A percentile compares a stretch with the other conserved stretches of the same genome.
These are phyloP conservation scores for Pangasius djambal DNA, from an alignment of 2,797 vertebrate species.

Conservation along the genomic window DNA sequence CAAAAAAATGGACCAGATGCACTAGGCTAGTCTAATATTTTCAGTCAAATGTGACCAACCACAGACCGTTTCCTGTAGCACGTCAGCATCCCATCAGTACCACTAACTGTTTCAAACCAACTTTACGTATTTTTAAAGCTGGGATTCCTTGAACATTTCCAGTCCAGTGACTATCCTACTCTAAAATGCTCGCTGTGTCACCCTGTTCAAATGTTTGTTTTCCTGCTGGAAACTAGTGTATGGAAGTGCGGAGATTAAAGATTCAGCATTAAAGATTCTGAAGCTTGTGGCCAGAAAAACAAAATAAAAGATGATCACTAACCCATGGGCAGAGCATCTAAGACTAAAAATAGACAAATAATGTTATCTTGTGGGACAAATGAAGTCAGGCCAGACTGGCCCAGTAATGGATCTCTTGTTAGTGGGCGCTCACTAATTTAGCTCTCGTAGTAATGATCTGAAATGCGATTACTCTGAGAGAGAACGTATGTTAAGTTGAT, in stretches of 20 bases:
- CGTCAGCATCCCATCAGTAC: background rate
- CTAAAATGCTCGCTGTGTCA: background rate
- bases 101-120: background rate
- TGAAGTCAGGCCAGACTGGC: background rate
- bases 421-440: background rate
- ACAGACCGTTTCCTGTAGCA: background rate
- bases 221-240: background rate
- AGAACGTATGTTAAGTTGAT: background rate
- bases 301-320: background rate
- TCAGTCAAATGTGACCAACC: background rate
- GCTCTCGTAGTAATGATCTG: background rate
- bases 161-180: background rate
- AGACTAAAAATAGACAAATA: background rate
- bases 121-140: background rate
- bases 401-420: background rate
- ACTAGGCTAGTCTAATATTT: background rate
- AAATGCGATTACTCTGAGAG: background rate
- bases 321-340: background rate
- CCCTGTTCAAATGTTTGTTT: background rate
- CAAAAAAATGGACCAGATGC: background rate
- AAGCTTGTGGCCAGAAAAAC: slow-evolving; percentile 8
- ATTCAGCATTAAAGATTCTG: background rate
- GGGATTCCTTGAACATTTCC: background rate
- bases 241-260: background rate
- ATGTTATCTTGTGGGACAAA: background rate